Evolutionary conservation across 1,140 invertebrate genomes (phyloP), one percentile per base, ranked within the genome.

Genomic region (Euglossa dilemma): DNA sequence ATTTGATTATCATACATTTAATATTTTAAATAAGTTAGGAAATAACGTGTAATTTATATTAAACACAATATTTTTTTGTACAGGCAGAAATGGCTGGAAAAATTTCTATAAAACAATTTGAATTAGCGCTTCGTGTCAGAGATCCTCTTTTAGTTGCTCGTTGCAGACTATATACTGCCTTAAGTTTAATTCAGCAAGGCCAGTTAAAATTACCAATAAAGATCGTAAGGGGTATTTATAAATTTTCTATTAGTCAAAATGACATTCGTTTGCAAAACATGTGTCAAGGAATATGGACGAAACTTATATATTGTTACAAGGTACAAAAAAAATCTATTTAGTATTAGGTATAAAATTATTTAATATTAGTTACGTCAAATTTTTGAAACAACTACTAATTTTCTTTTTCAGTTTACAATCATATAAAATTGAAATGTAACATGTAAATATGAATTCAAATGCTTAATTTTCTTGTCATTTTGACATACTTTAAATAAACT

Each of bases 221-320:
- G 18, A 96, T 98, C 23, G 96, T 98, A 59, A 94, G 95, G 84
- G 91, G 93, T 52, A 96, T 97, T 79, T 97, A 96, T 85, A 80
- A 90, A 45, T 96, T 95, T 87, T 96, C 96, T 0, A 89, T 92
- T n/a, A 64, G 83, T 43, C 70, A 91, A 64, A 94, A 95, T 85
- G 97, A 98, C 87, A 92, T 92, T 59, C 94, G 96, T 64, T 92
- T 98, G 20, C 92, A 96, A 56, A 95, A 95, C 86, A 98, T 98
- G 97, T 98, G 98, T 92, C 95, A 96, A 77, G 97, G 97, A 76
- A 96, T 98, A 85, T 98, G 97, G 97, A 95, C 96, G 0, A 97
- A 97, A 90, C 91, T 98, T 43, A 95, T 96, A 85, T 98, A 97
- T 92, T 94, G 94, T 89, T 93, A 95, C 76, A 87, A 87, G 67